Base-by-base conservation (phyloP, 1,140 invertebrate genomes). In the Drosophila burlai region DNA sequence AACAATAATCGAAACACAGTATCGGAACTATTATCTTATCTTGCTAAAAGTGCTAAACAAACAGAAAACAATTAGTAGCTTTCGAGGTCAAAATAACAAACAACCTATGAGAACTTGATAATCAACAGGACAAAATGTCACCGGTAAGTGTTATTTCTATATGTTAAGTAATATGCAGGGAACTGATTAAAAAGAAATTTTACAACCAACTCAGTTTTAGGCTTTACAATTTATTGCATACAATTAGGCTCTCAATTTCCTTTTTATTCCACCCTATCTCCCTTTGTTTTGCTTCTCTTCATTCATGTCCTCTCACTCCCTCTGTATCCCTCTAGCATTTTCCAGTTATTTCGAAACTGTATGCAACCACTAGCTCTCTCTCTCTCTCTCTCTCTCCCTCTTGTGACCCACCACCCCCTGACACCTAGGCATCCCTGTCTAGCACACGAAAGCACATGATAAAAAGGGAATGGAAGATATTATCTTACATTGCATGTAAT, bases 261-360 rank as follows among this genome's bases (percentile, higher is more conserved):
- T 24, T 31, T 57, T 16, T 24, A 11, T 38, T 4, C 18, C 9
- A 36, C 16, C 34, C 46, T 55, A 57, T 58, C 57, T 57, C 36
- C 42, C 38, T 63, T 64, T 57, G 50, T 64, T 40, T 59, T 64
- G 36, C 43, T 76, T 55, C 54, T 67, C 76, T 87, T 90, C 85
- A 87, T 87, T 89, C 84, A 87, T 89, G 60, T 50, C 74, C 71
- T 58, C 38, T 24, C 43, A 45, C 58, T 31, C 54, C 47, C 46
- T 40, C 11, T 24, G 34, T 29, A 6, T 34, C 46, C 65, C 45
- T 58, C 45, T 46, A 47, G 57, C 34, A 58, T 52, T 77, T 69
- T 62, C 74, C 64, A 69, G 42, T 18, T 31, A 72, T 87, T 85
- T 85, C 75, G 46, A 65, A 81, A 67, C 50, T 59, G 49, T 21